These are phyloP conservation scores for Nicator chloris DNA, from an alignment of 2,113 vertebrate species.

Conservation along the genomic window DNA sequence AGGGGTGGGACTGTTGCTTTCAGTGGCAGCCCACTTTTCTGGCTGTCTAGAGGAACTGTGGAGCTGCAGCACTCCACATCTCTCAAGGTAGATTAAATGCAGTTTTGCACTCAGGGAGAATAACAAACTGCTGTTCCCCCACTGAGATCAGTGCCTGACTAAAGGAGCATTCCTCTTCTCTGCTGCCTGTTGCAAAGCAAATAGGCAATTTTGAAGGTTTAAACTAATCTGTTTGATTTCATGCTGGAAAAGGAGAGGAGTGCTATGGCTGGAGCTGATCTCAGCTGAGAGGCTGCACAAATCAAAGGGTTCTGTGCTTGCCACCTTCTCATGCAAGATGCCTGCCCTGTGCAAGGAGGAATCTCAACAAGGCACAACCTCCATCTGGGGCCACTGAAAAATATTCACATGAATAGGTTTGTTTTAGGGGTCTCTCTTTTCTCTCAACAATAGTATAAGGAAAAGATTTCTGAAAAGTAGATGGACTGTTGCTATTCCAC, in stretches of 20 bases:
- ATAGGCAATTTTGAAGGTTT: background rate
- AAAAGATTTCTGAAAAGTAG: background rate
- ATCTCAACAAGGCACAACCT: background rate
- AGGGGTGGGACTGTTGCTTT: background rate
- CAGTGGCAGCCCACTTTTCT: background rate
- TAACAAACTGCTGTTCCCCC: background rate
- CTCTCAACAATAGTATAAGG: background rate
- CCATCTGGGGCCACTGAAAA: no score
- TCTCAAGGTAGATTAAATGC: constrained; percentile 26
- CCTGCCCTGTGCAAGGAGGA: background rate
- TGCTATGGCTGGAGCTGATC: background rate
- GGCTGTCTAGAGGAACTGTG: background rate
- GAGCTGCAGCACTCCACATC: background rate
- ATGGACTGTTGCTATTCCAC: background rate
- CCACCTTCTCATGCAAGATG: background rate
- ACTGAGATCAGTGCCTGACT: constrained; percentile 5
- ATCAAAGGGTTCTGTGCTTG: background rate
- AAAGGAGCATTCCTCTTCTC: background rate
- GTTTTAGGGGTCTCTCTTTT: background rate
- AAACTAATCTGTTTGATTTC: background rate
- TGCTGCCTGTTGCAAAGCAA: background rate
- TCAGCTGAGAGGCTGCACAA: background rate
- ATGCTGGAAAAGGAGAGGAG: background rate
- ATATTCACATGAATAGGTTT: background rate
- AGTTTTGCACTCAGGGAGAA: background rate